These are phyloP conservation scores for Deroplatys truncata DNA, from an alignment of 2,888 invertebrate species.

Conservation along the genomic window DNA sequence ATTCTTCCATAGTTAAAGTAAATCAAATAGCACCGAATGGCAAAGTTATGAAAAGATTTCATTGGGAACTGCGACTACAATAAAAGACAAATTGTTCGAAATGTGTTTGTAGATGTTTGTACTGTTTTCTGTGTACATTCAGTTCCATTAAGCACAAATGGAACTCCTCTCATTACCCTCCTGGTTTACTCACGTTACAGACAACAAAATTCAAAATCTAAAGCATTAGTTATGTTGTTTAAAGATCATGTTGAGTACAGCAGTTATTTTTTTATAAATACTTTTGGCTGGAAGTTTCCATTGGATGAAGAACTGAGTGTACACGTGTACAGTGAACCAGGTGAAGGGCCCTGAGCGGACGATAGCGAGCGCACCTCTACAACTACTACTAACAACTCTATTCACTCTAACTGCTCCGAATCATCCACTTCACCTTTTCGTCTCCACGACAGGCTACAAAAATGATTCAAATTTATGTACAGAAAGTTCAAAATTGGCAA, in stretches of 20 bases:
- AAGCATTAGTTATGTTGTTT: background rate
- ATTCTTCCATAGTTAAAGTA: background rate
- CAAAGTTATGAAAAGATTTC: background rate
- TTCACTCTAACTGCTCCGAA: background rate
- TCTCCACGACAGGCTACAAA: background rate
- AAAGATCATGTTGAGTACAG: background rate
- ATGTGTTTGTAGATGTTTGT: constrained; percentile 32
- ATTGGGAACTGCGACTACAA: constrained; percentile 17
- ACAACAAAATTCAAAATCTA: background rate
- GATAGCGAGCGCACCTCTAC: constrained; percentile 25
- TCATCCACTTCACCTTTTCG: background rate
- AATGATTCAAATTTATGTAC: background rate
- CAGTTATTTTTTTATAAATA: background rate
- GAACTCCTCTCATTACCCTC: constrained; percentile 27
- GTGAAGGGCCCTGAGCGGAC: constrained; percentile 42
- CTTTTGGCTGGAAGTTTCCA: constrained; percentile 10
- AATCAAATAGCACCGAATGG: too few relatives aligned
- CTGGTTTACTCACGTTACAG: constrained; percentile 31
- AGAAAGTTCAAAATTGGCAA: background rate
- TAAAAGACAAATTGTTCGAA: constrained; percentile 24
- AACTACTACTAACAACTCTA: background rate
- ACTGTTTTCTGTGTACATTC: constrained; percentile 33
- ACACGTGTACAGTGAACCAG: constrained; percentile 33
- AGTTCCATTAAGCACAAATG: constrained; percentile 29
- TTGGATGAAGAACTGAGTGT: constrained; percentile 30